A percentile compares a stretch with the other conserved stretches of the same genome.
phyloP scores from a whole-genome alignment of 23 tunicate genomes.

The Oikopleura albicans region DNA sequence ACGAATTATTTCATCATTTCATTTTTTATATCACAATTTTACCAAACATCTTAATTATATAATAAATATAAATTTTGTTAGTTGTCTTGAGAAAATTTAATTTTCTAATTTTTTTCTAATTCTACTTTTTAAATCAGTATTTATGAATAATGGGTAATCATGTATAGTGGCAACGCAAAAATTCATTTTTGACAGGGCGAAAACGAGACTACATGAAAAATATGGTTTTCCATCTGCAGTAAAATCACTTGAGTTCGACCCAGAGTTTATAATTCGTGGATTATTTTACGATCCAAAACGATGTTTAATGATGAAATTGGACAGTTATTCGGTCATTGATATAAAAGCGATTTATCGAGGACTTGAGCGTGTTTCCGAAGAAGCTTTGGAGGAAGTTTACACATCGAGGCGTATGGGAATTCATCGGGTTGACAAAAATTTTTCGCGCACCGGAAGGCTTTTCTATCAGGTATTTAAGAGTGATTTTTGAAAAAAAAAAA shows the following conservation, averaged over 20 bases:
- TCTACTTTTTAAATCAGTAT: too few relatives aligned
- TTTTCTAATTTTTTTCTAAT: too few relatives aligned
- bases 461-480: slow-evolving; percentile 5
- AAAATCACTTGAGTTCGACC: slow-evolving; percentile 20
- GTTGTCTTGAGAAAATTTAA: too few relatives aligned
- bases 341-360: background rate
- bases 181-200: slow-evolving; percentile 51
- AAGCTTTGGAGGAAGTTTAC: background rate
- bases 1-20: too few relatives aligned
- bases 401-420: slow-evolving; percentile 10
- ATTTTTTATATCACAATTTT: too few relatives aligned
- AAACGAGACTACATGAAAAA: slow-evolving; percentile 30
- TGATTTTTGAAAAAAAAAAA: too few relatives aligned
- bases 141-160: too few relatives aligned
- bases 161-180: slow-evolving; percentile 48
- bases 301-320: slow-evolving; percentile 79
- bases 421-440: background rate
- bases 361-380: background rate
- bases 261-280: slow-evolving; percentile 78
- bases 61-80: too few relatives aligned
- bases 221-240: slow-evolving; percentile 45
- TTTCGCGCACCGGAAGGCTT: background rate
- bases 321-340: slow-evolving; percentile 38
- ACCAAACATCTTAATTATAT: too few relatives aligned
- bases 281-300: slow-evolving; percentile 60